Evolutionary conservation across 1,140 invertebrate genomes (phyloP), one percentile per base, ranked within the genome.

Genomic region (Micrasema minimum): DNA sequence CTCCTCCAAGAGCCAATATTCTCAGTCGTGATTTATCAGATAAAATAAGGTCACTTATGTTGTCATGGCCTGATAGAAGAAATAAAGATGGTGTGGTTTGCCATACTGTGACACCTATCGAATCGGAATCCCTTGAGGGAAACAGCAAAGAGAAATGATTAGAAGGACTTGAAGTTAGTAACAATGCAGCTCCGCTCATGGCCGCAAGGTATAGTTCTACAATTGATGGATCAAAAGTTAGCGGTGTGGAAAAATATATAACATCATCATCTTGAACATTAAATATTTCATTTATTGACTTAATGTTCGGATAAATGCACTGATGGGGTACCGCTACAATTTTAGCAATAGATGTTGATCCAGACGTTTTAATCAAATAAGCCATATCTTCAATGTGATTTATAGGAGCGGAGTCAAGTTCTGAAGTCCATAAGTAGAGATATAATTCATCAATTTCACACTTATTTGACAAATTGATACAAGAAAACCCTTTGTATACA

Each of bases 141-240:
- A 87, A 82, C 38, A 83, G 72, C 23, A 75, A 12, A n/a, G 35
- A 23, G 6, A 37, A 14, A 55, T 23, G 14, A 10, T 64, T 48
- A 22, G 22, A 7, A 20, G 46, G 72, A 70, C 88, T 79, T 2
- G 89, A 86, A 12, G 88, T 82, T 74, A 93, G 88, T 2, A 93
- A 78, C 1, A 95, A 78, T 37, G 87, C 86, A 14, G 88, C 88
- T 46, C 87, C 88, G 81, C 84, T 87, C 50, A 80, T 82, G 43
- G 92, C 82, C 6, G 87, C 86, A 26, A 92, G 79, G 77, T 93
- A 90, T 46, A 94, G 85, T 82, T 95, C 93, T 45, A 95, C 78
- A 74, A 94, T 86, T 51, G 89, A 90, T 9, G 93, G 93, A 81
- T 95, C 93, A 88, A 95, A 95, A 45, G 92, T 93, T 43, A 93